phyloP scores from a whole-genome alignment of 2,113 vertebrate genomes.

The Ceyx melanurus region DNA sequence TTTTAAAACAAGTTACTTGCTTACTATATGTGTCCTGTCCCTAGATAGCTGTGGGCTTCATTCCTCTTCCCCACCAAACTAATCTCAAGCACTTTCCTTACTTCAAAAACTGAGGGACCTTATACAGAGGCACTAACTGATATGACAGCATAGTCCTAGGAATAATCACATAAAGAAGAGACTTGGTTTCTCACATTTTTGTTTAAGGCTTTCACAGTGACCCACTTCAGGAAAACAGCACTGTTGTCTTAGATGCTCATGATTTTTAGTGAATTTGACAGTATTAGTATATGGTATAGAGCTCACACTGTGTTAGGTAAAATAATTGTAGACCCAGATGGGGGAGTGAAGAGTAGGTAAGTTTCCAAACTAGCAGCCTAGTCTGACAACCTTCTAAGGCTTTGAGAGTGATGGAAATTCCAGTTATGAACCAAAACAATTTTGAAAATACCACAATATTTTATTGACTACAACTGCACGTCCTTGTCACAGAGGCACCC shows the following conservation, averaged over 20 bases:
- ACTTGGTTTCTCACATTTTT: not conserved
- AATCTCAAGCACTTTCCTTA: not conserved
- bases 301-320: not conserved
- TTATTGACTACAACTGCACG: not conserved
- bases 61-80: not conserved
- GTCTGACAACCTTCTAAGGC: not conserved
- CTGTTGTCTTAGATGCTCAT: not conserved
- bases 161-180: not conserved
- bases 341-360: not conserved
- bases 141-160: not conserved
- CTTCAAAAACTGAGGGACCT: not conserved
- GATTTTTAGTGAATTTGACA: not conserved
- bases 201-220: not conserved
- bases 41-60: not conserved
- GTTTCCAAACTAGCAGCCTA: not conserved
- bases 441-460: not conserved
- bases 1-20: not conserved
- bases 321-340: not conserved
- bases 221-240: not conserved
- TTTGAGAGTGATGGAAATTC: not conserved
- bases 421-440: not conserved
- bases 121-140: not conserved
- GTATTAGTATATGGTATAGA: not conserved
- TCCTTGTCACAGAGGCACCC: not conserved
- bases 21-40: not conserved